These are phyloP conservation scores for Drosophila arizonae DNA, from an alignment of 1,140 invertebrate genomes.

Conservation along the genomic window DNA sequence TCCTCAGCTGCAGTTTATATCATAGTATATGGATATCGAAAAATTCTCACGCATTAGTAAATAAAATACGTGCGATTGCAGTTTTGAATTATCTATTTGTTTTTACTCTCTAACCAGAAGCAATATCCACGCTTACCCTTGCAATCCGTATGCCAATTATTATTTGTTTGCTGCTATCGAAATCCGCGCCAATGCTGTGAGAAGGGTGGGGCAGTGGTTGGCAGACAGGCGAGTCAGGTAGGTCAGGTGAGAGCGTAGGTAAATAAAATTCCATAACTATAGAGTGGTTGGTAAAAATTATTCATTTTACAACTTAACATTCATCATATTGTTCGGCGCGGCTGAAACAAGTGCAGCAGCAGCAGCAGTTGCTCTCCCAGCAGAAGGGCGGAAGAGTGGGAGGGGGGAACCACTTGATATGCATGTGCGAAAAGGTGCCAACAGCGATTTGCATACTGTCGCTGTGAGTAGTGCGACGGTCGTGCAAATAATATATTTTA, in stretches of 20 bases:
- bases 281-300: conserved; percentile 51
- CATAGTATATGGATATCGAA: background rate
- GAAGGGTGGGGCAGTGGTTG: background rate
- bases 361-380: background rate
- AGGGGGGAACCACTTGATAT: conserved; percentile 42
- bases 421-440: conserved; percentile 25
- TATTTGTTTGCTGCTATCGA: conserved; percentile 36
- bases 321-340: conserved; percentile 8
- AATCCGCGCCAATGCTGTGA: conserved; percentile 1
- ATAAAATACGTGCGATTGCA: conserved; percentile 18
- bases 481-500: conserved; percentile 66
- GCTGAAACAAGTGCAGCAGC: conserved; percentile 32
- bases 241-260: conserved; percentile 34
- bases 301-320: conserved; percentile 49
- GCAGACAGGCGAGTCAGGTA: conserved; percentile 1
- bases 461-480: conserved; percentile 1
- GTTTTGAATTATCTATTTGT: conserved; percentile 27
- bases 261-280: conserved; percentile 48
- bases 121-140: conserved; percentile 22
- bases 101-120: conserved; percentile 11
- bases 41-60: conserved; percentile 15
- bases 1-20: too few species aligned
- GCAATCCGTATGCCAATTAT: conserved; percentile 27
- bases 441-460: conserved; percentile 50
- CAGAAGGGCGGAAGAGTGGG: background rate